Evolutionary conservation across 2,797 vertebrate genomes (phyloP), one percentile per base, ranked within the genome.

Genomic region (Tachyglossus aculeatus): DNA sequence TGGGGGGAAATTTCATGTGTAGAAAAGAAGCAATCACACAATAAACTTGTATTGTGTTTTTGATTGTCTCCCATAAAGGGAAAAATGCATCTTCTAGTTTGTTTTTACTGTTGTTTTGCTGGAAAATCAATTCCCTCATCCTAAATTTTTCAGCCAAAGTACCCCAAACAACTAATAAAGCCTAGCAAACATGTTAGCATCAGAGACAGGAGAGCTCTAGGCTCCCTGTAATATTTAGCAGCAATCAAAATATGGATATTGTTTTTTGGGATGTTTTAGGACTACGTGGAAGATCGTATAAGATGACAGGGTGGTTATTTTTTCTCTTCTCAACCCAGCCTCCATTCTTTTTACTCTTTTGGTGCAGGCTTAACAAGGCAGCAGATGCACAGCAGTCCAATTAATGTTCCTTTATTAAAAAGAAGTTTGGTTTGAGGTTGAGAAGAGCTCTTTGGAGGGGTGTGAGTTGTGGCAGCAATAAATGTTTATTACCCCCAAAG

Each of bases 41-140:
- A 67, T 77, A 83, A 84, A 81, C 55, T 62, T 22, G 58, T 41
- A 54, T 65, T 70, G 77, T 77, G 67, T 36, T 74, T 80, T 81
- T 78, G 39, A 81, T 74, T 16, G 61, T 77, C 57, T 72, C 67
- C 57, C 58, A 62, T 79, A 70, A 80, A 85, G 57, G 44, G 69
- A 68, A 73, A 60, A 32, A 63, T 77, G 68, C 24, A 45, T 77
- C 66, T 81, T 80, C 60, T 37, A 57, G 58, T 80, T 75, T 80
- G 56, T 54, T 67, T 79, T 81, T 77, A 83, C 1, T 4, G 38
- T 47, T 24, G 11, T 62, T 64, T 63, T 43, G 58, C 55, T 63
- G 9, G 3, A 8, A 72, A 78, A 70, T 69, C 32, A 39, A 51
- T 79, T 82, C 58, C 43, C 29, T 80, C 25, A 5, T 14, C 68